These are phyloP conservation scores for Brachionus sp. DNA, from an alignment of 1,140 invertebrate genomes.

Conservation along the genomic window DNA sequence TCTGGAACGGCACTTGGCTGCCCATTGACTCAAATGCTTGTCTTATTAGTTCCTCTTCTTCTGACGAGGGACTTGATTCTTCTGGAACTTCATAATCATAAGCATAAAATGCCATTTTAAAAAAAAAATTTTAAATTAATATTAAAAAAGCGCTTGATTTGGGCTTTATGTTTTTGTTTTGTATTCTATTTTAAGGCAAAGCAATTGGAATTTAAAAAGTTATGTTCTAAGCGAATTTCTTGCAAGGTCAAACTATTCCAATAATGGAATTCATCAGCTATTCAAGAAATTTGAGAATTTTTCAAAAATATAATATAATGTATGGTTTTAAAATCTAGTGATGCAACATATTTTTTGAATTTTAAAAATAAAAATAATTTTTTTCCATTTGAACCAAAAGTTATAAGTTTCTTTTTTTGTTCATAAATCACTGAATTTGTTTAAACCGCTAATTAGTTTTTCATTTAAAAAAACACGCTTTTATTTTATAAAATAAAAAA, in stretches of 20 bases:
- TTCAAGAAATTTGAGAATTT: neutral
- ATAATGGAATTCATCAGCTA: neutral
- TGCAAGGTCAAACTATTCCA: neutral
- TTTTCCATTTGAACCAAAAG: too few relatives aligned
- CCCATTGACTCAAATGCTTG: conserved; percentile 29
- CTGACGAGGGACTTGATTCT: neutral
- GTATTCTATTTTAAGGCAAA: neutral
- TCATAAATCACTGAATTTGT: too few relatives aligned
- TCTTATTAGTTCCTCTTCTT: conserved; percentile 16
- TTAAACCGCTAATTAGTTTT: too few relatives aligned
- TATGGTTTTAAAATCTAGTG: too few relatives aligned
- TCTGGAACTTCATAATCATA: neutral
- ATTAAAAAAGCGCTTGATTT: neutral
- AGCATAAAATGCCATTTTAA: neutral
- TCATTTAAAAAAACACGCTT: too few relatives aligned
- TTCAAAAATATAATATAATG: neutral
- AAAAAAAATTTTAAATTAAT: neutral
- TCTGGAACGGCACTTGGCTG: neutral
- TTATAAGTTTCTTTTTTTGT: too few relatives aligned
- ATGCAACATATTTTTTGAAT: too few relatives aligned
- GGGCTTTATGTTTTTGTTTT: neutral
- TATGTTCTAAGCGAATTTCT: neutral
- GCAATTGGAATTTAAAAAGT: neutral
- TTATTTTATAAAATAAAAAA: too few relatives aligned
- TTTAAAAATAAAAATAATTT: too few relatives aligned